Evolutionary conservation across 2,113 vertebrate genomes (phyloP).

Genomic region (Danionella cerebrum): DNA sequence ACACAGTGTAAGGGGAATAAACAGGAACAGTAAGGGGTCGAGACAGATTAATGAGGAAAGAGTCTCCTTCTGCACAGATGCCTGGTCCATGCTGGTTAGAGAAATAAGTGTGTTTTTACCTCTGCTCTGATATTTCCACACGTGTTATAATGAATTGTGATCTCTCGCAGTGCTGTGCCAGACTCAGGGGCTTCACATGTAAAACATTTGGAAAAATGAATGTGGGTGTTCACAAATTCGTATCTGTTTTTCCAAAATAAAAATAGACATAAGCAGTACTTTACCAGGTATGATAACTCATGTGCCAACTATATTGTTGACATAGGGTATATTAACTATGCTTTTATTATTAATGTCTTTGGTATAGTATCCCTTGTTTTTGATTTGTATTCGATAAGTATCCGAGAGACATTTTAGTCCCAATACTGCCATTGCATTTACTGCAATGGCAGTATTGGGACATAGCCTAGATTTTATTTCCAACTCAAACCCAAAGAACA

Average conservation of each 20-base stretch:
- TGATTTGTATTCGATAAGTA: no score
- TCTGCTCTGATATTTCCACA: not conserved
- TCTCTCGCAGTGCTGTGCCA: not conserved
- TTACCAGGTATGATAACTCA: no score
- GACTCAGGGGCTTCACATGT: no score
- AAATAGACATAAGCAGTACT: no score
- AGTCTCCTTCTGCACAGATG: constrained; percentile 12
- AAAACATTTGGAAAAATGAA: not conserved
- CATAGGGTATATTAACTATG: no score
- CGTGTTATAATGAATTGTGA: constrained; percentile 27
- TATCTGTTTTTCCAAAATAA: no score
- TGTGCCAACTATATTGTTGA: no score
- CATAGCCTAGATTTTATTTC: not conserved
- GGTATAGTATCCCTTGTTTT: no score
- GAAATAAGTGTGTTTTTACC: constrained; percentile 29
- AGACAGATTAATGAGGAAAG: constrained; percentile 33
- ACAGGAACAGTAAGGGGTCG: constrained; percentile 7
- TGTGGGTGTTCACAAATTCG: no score
- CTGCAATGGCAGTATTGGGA: not conserved
- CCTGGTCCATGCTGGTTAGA: constrained; percentile 21
- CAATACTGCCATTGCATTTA: not conserved
- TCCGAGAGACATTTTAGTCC: no score
- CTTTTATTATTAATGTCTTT: no score
- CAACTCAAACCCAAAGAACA: not conserved
- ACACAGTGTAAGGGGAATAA: not conserved